Evolutionary conservation across 1,140 invertebrate species (phyloP).

Genomic region (Tribolium castaneum): DNA sequence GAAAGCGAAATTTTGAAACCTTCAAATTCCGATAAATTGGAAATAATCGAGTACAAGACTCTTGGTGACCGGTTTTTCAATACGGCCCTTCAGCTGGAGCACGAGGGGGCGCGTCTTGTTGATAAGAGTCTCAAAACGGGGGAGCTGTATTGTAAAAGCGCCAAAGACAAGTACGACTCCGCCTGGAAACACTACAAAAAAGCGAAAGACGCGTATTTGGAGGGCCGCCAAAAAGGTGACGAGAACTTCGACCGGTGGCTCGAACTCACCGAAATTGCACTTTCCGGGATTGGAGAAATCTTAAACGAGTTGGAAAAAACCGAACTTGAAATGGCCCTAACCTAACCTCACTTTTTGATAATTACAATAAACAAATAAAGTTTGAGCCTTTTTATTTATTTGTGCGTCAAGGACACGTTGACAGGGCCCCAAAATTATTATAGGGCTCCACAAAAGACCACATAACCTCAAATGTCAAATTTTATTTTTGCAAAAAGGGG

Average conservation of each 20-base stretch:
- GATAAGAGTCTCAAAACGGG: not conserved
- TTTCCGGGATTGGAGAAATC: not conserved
- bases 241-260: not conserved
- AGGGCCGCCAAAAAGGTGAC: not conserved
- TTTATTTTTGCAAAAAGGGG: too few relatives aligned
- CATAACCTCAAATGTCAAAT: too few relatives aligned
- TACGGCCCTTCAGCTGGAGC: not conserved
- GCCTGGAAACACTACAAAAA: conserved; percentile 3
- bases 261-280: not conserved
- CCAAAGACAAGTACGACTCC: not conserved
- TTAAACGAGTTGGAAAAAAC: conserved; percentile 3
- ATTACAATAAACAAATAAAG: too few relatives aligned
- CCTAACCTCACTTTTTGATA: not conserved
- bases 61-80: not conserved
- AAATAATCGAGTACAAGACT: not conserved
- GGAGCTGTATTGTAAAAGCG: not conserved
- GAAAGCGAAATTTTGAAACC: not conserved
- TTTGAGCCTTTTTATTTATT: too few relatives aligned
- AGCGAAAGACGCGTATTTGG: not conserved
- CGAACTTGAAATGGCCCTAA: not conserved
- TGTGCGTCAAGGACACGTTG: too few relatives aligned
- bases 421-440: too few relatives aligned
- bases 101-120: not conserved
- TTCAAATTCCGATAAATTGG: not conserved
- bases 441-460: too few relatives aligned